These are phyloP conservation scores for Zaprionus davidi DNA, from an alignment of 1,140 invertebrate species.

Conservation along the genomic window DNA sequence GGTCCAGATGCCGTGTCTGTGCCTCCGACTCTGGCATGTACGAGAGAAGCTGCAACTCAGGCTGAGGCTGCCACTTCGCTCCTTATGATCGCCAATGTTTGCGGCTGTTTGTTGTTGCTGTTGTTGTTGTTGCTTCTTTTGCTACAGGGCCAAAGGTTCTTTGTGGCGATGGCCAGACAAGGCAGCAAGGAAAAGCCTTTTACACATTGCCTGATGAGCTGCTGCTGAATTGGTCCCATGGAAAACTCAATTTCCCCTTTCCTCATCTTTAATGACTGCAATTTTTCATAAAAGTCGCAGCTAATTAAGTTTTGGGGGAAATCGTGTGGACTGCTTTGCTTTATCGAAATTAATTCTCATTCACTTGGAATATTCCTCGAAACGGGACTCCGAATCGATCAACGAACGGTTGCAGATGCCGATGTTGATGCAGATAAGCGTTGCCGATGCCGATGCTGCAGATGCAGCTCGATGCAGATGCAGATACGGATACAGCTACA, in stretches of 20 bases:
- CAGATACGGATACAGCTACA: constrained; percentile 34
- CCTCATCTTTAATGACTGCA: constrained; percentile 34
- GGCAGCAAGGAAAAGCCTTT: constrained; percentile 56
- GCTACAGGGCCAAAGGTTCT: constrained; percentile 74
- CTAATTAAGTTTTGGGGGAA: constrained; percentile 65
- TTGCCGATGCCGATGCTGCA: not conserved
- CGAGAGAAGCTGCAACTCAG: not conserved
- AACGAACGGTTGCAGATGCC: constrained; percentile 1
- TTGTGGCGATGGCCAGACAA: constrained; percentile 54
- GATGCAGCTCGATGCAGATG: constrained; percentile 14
- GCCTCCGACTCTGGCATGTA: constrained; percentile 38
- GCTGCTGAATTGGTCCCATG: constrained; percentile 15
- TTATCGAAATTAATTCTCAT: constrained; percentile 42
- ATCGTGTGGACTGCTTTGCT: constrained; percentile 10
- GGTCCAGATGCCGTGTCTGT: constrained; percentile 78
- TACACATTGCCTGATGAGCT: constrained; percentile 15
- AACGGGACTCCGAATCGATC: constrained; percentile 12
- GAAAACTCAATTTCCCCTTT: constrained; percentile 62
- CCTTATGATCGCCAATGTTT: constrained; percentile 1
- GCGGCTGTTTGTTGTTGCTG: not conserved
- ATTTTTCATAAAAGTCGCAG: constrained; percentile 75
- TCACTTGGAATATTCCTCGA: not conserved
- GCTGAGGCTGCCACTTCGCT: not conserved
- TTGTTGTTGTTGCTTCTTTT: constrained; percentile 41
- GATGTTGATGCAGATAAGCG: not conserved